Evolutionary conservation across 2,888 invertebrate species (phyloP), one percentile per base, ranked within the genome.

Genomic region (Drosophila prostipennis): DNA sequence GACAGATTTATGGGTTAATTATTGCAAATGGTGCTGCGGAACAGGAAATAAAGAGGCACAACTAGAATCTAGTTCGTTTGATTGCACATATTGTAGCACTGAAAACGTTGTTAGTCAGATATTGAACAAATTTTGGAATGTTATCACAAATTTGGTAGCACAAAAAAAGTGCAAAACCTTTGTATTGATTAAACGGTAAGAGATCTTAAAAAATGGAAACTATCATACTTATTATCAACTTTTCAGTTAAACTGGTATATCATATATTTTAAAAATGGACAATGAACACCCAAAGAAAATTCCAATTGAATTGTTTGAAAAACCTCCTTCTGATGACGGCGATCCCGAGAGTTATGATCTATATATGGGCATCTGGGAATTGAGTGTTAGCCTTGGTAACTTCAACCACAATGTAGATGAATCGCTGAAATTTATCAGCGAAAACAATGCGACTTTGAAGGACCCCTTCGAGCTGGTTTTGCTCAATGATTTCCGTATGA

Each of bases 1-100:
- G 73, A 78, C 71, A 78, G 81, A 82, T 87, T 82, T 82, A 82
- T 87, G 84, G 71, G 77, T 87, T 87, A 80, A 87, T 82, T 82
- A 82, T 68, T 57, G 60, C 57, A 56, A 52, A 72, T 48, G 51
- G 32, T 8, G 53, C 46, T 36, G 23, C 23, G 32, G n/a, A 39
- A 2, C 16, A 10, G 29, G 11, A 10, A 36, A 40, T 6, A 52
- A n/a, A 16, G 16, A 4, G 3, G 16, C n/a, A 29, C n/a, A 29
- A 37, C 32, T 40, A 6, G 36, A 40, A 46, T 48, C 37, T 32
- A 34, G 45, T 48, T 51, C 16, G 32, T 37, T 39, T 37, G 43
- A 51, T 46, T 46, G 32, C 29, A 11, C 46, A 16, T n/a, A 37
- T 64, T 64, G n/a, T 45, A 52, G 64, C 64, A 45, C 52, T 64